Evolutionary conservation across 1,140 invertebrate genomes (phyloP).

Genomic region (Whitmania pigra): DNA sequence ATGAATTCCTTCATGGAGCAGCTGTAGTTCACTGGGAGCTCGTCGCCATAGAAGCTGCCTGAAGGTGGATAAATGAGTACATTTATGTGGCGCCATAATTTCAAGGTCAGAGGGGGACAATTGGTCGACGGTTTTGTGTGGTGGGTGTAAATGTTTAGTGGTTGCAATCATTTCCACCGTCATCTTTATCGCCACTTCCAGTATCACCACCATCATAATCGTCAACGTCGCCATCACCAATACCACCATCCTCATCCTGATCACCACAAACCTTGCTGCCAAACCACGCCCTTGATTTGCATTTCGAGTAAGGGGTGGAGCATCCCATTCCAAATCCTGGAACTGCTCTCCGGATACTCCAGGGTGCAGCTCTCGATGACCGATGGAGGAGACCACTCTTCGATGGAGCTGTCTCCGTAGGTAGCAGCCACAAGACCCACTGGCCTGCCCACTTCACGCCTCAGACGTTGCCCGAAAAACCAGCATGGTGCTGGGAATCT

Average conservation of each 20-base stretch:
- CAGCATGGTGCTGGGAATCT: slow-evolving; percentile 37
- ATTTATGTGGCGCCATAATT: too few species aligned
- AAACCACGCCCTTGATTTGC: slow-evolving; percentile 12
- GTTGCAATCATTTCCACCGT: too few species aligned
- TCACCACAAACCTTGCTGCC: slow-evolving; percentile 7
- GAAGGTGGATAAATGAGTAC: too few species aligned
- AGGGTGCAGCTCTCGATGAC: slow-evolving; percentile 31
- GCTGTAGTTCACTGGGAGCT: background rate
- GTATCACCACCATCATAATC: background rate
- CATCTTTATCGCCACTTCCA: too few species aligned
- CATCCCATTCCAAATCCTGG: slow-evolving; percentile 18
- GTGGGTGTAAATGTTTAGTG: too few species aligned
- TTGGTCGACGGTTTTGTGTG: too few species aligned
- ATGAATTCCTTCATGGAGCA: background rate
- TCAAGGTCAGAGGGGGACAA: too few species aligned
- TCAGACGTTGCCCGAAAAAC: slow-evolving; percentile 33
- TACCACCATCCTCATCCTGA: too few species aligned
- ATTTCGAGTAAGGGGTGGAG: slow-evolving; percentile 14
- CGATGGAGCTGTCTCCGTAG: slow-evolving; percentile 26
- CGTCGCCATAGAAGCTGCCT: too few species aligned
- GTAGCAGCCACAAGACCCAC: slow-evolving; percentile 28
- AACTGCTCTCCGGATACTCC: slow-evolving; percentile 8
- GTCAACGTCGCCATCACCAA: too few species aligned
- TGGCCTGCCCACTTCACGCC: slow-evolving; percentile 29
- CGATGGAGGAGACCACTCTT: slow-evolving; percentile 35